phyloP scores from a whole-genome alignment of 53 echinoderm and acorn worm genomes.

The Crossaster papposus region DNA sequence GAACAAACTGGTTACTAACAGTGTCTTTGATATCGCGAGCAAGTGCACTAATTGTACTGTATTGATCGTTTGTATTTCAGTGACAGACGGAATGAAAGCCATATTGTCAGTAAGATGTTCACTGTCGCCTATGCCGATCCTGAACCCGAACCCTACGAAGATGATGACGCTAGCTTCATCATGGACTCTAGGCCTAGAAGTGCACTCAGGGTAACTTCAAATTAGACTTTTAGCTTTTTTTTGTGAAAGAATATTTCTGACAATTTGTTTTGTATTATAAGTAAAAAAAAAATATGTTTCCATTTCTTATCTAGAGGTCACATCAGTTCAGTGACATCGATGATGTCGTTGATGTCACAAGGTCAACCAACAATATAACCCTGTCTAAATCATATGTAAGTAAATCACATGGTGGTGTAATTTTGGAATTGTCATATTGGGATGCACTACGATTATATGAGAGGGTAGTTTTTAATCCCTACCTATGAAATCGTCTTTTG shows the following conservation, averaged over 20 bases:
- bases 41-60: neutral
- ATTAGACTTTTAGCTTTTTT: neutral
- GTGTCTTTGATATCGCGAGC: neutral
- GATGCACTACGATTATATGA: no score
- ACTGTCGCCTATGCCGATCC: slow-evolving; percentile 79
- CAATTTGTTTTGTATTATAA: neutral
- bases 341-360: slow-evolving; percentile 70
- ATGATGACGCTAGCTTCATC: slow-evolving; percentile 94
- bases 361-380: slow-evolving; percentile 57
- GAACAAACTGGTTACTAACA: no score
- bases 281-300: neutral
- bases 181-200: slow-evolving; percentile 85
- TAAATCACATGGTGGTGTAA: neutral
- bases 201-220: slow-evolving; percentile 71
- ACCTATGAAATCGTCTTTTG: no score
- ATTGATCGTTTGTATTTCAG: slow-evolving; percentile 34
- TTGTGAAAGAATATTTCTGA: neutral
- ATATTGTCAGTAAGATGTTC: slow-evolving; percentile 91
- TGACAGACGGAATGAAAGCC: slow-evolving; percentile 88
- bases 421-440: no score
- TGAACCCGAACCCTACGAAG: slow-evolving; percentile 71
- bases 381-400: slow-evolving; percentile 66
- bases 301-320: slow-evolving; percentile 57
- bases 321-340: slow-evolving; percentile 68
- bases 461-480: no score